These are phyloP conservation scores for Spea multiplicata DNA, from an alignment of 2,113 vertebrate genomes.

Conservation along the genomic window DNA sequence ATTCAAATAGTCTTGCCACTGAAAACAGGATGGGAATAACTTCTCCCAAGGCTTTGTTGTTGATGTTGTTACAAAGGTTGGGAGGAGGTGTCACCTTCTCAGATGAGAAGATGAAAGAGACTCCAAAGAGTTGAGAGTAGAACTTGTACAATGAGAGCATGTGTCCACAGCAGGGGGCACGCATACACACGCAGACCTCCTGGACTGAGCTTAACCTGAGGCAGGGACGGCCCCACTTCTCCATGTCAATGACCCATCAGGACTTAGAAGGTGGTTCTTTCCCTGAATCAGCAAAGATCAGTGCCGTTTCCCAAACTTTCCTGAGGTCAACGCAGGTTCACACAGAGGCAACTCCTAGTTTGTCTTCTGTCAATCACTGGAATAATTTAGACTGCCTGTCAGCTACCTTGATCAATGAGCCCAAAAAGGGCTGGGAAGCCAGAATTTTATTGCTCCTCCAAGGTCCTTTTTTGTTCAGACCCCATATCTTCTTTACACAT, in stretches of 20 bases:
- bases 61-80: constrained; percentile 28
- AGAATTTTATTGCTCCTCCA: constrained; percentile 41
- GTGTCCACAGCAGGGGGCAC: constrained; percentile 43
- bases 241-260: constrained; percentile 45
- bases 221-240: constrained; percentile 37
- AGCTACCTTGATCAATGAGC: constrained; percentile 46
- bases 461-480: constrained; percentile 43
- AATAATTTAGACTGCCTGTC: constrained; percentile 48
- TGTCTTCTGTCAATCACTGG: constrained; percentile 39
- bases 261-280: constrained; percentile 26
- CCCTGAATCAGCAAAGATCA: constrained; percentile 45
- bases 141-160: constrained; percentile 36
- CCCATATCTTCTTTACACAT: constrained; percentile 46
- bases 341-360: constrained; percentile 18
- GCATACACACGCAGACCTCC: constrained; percentile 31
- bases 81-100: constrained; percentile 10
- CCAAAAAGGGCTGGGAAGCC: constrained; percentile 33
- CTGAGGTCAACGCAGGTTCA: constrained; percentile 40
- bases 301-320: constrained; percentile 39
- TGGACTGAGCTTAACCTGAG: constrained; percentile 43
- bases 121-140: constrained; percentile 10
- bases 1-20: constrained; percentile 27
- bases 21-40: constrained; percentile 18
- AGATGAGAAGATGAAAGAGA: constrained; percentile 40
- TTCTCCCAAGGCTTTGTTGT: constrained; percentile 33